phyloP scores from a whole-genome alignment of 2,113 vertebrate species.

The Dermatemys mawii region DNA sequence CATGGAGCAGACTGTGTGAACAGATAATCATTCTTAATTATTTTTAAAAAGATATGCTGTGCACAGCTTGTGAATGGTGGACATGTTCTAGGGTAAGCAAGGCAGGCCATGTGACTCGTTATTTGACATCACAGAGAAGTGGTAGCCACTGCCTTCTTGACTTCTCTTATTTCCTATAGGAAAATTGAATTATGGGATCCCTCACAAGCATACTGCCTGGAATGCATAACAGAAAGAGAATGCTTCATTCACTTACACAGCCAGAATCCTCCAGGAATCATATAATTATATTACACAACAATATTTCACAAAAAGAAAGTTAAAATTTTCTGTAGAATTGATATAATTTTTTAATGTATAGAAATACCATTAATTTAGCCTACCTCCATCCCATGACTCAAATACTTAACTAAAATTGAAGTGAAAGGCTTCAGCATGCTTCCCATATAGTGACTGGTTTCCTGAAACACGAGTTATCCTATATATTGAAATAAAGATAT shows the following conservation, averaged over 20 bases:
- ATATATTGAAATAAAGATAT: not conserved
- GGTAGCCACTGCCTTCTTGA: not conserved
- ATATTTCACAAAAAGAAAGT: not conserved
- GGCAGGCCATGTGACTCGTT: not conserved
- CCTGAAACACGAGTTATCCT: not conserved
- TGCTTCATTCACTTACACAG: not conserved
- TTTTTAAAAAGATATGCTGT: not conserved
- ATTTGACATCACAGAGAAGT: not conserved
- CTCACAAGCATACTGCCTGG: rapidly evolving
- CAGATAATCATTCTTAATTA: not conserved
- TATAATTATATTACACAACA: not conserved
- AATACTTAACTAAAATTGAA: not conserved
- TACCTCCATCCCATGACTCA: not conserved
- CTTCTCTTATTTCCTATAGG: not conserved
- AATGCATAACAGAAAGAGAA: not conserved
- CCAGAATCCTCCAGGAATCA: not conserved
- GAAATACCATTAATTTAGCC: not conserved
- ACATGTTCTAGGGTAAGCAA: not conserved
- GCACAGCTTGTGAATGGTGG: rapidly evolving
- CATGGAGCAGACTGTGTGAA: not conserved
- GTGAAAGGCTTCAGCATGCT: not conserved
- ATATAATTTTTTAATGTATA: not conserved
- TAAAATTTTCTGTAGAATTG: not conserved
- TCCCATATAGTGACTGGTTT: not conserved
- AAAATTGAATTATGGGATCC: not conserved